These are phyloP conservation scores for Herpetotheres cachinnans DNA, from an alignment of 2,113 vertebrate genomes.

Conservation along the genomic window DNA sequence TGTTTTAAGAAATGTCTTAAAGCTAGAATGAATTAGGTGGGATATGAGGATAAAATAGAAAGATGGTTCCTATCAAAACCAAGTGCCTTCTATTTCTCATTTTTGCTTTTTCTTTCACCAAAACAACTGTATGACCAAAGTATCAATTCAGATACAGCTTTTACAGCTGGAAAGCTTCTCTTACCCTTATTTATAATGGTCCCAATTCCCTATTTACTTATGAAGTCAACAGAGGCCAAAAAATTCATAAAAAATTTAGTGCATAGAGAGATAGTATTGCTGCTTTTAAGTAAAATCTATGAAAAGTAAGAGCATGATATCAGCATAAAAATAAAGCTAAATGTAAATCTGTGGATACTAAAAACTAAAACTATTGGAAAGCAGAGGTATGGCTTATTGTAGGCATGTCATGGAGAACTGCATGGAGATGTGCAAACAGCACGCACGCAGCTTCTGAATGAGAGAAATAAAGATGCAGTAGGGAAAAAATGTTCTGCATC, in stretches of 20 bases:
- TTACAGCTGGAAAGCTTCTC: not conserved
- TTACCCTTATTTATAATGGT: not conserved
- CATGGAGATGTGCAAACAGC: not conserved
- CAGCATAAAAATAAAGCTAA: not conserved
- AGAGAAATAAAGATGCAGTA: not conserved
- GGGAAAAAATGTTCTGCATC: not conserved
- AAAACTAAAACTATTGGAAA: not conserved
- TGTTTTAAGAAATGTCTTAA: not conserved
- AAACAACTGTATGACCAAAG: not conserved
- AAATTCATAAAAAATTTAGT: not conserved
- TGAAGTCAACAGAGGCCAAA: not conserved
- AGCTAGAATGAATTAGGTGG: not conserved
- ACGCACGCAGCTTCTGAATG: not conserved
- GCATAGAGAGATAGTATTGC: not conserved
- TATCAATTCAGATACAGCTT: not conserved
- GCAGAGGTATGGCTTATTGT: not conserved
- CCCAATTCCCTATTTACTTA: not conserved
- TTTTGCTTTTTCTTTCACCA: not conserved
- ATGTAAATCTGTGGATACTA: not conserved
- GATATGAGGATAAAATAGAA: not conserved
- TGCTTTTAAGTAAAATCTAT: slow-evolving; percentile 10
- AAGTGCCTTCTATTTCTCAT: not conserved
- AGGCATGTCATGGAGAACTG: not conserved
- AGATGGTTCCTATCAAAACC: not conserved
- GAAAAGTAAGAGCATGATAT: not conserved